Conservation (phyloP, 1,140 invertebrate species). For the Propsilocerus akamusi region DNA sequence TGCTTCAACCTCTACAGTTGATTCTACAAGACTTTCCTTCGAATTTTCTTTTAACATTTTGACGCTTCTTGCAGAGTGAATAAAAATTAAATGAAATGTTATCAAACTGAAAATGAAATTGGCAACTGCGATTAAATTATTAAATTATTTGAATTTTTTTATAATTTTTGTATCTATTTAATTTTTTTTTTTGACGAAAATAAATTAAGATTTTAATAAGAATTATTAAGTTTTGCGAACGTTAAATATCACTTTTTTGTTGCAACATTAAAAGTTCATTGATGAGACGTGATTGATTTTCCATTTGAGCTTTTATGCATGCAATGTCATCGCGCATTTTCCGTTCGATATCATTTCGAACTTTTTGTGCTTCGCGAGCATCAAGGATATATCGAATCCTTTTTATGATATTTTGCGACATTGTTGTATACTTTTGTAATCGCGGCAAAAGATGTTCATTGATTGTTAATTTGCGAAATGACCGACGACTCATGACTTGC, state of each 20-base stretch:
- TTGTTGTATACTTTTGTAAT: conserved; percentile 1
- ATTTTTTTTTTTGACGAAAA: no score
- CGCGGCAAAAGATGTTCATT: background rate
- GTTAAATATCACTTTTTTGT: background rate
- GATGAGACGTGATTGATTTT: background rate
- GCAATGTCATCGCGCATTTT: background rate
- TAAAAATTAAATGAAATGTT: no score
- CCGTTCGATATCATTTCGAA: background rate
- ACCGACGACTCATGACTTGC: background rate
- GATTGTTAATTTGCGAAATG: background rate
- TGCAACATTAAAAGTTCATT: background rate
- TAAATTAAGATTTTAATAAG: no score
- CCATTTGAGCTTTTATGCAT: background rate
- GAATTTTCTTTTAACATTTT: no score
- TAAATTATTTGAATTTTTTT: no score
- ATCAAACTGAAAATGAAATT: no score
- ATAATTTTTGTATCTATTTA: no score
- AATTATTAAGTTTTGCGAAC: no score
- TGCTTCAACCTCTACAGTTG: no score
- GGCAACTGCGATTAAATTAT: no score
- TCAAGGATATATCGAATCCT: background rate
- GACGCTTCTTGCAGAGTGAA: no score
- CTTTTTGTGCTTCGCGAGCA: background rate
- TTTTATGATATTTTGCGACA: background rate
- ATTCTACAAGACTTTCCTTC: no score